Percentiles rank a stretch among this genome's conserved stretches.
These are phyloP conservation scores for Plemyria rubiginata DNA, from an alignment of 2,888 invertebrate species.

Conservation along the genomic window DNA sequence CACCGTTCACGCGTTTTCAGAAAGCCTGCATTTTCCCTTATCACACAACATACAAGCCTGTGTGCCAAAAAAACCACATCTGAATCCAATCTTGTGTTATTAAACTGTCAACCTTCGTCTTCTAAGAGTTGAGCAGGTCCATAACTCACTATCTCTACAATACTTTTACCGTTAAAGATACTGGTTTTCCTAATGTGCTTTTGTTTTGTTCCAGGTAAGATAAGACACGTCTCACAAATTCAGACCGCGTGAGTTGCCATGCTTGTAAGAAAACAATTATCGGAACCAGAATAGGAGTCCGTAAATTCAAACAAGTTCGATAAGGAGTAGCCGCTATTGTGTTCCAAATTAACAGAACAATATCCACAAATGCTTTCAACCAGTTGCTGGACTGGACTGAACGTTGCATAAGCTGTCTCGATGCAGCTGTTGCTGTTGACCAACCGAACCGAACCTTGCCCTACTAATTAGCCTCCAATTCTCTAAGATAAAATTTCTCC, in stretches of 20 bases:
- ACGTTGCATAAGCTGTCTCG: conserved; percentile 32
- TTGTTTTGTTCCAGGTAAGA: conserved; percentile 53
- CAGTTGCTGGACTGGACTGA: conserved; percentile 32
- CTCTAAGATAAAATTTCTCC: conserved; percentile 55
- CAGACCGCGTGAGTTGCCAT: conserved; percentile 13
- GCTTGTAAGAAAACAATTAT: conserved; percentile 15
- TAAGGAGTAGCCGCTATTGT: conserved; percentile 38
- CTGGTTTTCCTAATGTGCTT: conserved; percentile 27
- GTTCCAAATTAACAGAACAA: conserved; percentile 37
- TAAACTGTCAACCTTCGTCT: background rate
- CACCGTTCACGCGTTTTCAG: conserved; percentile 5
- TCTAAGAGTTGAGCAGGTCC: conserved; percentile 3
- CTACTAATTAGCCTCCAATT: conserved; percentile 64
- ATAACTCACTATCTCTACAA: conserved; percentile 7
- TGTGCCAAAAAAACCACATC: background rate
- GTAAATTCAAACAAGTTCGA: conserved; percentile 31
- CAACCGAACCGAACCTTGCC: conserved; percentile 52
- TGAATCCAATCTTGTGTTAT: background rate
- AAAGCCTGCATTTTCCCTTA: background rate
- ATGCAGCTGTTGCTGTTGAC: conserved; percentile 40
- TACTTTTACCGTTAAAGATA: conserved; percentile 26
- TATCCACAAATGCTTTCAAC: conserved; percentile 32
- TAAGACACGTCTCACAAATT: conserved; percentile 31
- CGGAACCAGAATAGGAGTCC: conserved; percentile 25
- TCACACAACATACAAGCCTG: background rate